Base-by-base conservation (phyloP, 2,888 invertebrate species). In the Pedicia rivosa region DNA sequence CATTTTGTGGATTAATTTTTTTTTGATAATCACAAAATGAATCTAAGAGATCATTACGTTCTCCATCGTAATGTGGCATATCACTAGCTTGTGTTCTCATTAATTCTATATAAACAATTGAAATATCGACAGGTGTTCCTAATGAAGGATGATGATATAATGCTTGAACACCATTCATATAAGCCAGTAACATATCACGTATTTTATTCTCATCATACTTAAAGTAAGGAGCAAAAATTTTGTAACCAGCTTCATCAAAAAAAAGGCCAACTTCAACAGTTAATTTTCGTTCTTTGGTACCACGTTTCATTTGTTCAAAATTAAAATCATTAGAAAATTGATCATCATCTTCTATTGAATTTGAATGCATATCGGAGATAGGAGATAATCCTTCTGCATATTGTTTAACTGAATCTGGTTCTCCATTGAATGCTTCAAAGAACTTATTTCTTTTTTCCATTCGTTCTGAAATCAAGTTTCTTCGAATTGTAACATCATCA, bases 151-250 rank as follows among this genome's bases (percentile, higher is more conserved):
- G 81, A 53, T 80, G 77, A 51, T 78, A 82, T n/a, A 81, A 50
- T 1, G 81, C 81, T 63, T 83, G 82, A 2, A 82, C 75, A 46
- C 76, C 79, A 54, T 82, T 82, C 46, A 81, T 67, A 48, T 81
- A 82, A 9, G 80, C 81, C 38, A 83, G 54, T n/a, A 82, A 57
- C 76, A 82, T 77, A 50, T 82, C 77, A 24, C 72, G 64, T 30
- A 82, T 56, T 49, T 74, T 70, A 9, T 62, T 63, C 42, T 78
- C 77, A 49, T 76, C 70, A 45, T 70, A 64, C 43, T 72, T 66
- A 43, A 78, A 67, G 51, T 71, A 75, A 1, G 80, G 76, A 10
- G 72, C 60, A 54, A 81, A 81, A 20, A 73, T 67, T 49, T 68
- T 70, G 50, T 80, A 81, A 1, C 71, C 81, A 2, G 78, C 70